Conservation (phyloP, 2,113 vertebrate genomes). For the Parus major region DNA sequence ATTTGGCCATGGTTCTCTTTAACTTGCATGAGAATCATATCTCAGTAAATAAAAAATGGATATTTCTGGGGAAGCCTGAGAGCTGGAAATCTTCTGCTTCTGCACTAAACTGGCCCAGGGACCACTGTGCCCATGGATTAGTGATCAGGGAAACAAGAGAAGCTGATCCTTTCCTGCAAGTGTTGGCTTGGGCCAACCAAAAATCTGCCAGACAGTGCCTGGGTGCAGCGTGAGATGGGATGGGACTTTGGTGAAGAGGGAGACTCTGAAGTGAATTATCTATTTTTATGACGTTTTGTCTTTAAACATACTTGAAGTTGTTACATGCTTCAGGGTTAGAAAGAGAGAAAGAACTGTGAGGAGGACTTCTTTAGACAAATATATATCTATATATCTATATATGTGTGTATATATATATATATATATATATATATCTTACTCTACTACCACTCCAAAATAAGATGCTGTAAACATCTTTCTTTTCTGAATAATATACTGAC, state of each 20-base stretch:
- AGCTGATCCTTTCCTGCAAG: neutral
- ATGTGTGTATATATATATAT: neutral
- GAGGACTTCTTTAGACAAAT: neutral
- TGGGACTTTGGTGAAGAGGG: neutral
- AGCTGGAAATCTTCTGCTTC: neutral
- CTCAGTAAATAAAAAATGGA: neutral
- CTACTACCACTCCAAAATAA: neutral
- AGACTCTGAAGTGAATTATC: neutral
- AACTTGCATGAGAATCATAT: neutral
- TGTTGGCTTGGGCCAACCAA: neutral
- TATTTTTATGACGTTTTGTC: neutral
- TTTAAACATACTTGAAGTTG: neutral
- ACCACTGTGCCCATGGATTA: fast-evolving
- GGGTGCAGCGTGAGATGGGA: neutral
- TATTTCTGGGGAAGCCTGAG: neutral
- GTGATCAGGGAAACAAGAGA: neutral
- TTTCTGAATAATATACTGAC: neutral
- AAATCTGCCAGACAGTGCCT: neutral
- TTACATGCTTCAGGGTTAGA: neutral
- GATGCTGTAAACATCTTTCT: neutral
- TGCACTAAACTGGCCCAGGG: neutral
- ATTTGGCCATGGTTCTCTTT: neutral
- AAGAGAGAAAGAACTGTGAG: neutral
- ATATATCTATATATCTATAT: neutral
- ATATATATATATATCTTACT: neutral